Conservation (phyloP, 1,140 invertebrate species). For the Pseudomyrmex cubaensis region DNA sequence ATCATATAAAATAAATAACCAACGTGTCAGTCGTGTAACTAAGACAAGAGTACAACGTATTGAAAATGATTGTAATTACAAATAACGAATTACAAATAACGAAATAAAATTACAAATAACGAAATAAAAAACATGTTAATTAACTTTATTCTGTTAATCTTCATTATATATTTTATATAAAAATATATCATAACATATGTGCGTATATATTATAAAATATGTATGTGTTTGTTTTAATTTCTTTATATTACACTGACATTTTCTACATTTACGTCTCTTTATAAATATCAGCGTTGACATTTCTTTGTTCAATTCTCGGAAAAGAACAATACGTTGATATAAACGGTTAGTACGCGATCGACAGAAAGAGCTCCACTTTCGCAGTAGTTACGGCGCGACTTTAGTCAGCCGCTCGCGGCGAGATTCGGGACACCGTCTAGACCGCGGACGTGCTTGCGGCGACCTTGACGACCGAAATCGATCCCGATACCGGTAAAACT, state of each 20-base stretch:
- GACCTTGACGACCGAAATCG: conserved; percentile 44
- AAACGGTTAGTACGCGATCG: conserved; percentile 29
- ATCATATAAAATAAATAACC: no score
- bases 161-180: no score
- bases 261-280: background rate
- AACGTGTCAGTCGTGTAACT: no score
- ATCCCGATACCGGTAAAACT: background rate
- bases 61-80: no score
- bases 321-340: background rate
- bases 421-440: conserved; percentile 10
- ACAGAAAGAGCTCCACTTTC: conserved; percentile 41
- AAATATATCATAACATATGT: no score
- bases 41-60: no score
- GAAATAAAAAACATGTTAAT: no score
- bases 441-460: background rate
- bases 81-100: no score
- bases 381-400: conserved; percentile 46
- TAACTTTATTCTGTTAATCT: no score
- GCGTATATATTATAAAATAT: background rate
- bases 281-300: background rate
- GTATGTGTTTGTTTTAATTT: background rate
- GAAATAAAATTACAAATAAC: no score
- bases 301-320: background rate
- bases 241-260: background rate
- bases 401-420: conserved; percentile 30